Evolutionary conservation across 1,140 invertebrate genomes (phyloP).

Genomic region (Drosophila tropicalis): DNA sequence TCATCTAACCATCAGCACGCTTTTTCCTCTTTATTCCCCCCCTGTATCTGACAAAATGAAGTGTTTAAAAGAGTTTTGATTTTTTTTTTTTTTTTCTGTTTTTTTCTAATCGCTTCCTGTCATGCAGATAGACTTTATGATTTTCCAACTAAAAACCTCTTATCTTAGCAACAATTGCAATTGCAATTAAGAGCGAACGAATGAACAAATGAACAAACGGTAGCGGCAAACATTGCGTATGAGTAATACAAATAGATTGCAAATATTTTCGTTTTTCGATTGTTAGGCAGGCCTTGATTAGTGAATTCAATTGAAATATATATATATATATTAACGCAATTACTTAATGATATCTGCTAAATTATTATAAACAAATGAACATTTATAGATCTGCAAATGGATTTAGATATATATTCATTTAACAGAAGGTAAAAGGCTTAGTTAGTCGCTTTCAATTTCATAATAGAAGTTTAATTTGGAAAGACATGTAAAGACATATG

Average conservation of each 20-base stretch:
- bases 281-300: slow-evolving; percentile 2
- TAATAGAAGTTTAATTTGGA: too few relatives aligned
- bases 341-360: too few relatives aligned
- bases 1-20: background rate
- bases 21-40: too few relatives aligned
- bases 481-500: too few relatives aligned
- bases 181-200: slow-evolving; percentile 2
- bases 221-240: slow-evolving; percentile 2
- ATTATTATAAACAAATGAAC: too few relatives aligned
- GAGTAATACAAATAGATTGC: slow-evolving; percentile 8
- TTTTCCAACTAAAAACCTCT: slow-evolving; percentile 9
- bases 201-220: background rate
- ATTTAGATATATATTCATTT: too few relatives aligned
- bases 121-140: slow-evolving; percentile 8
- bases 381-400: too few relatives aligned
- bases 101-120: slow-evolving; percentile 5
- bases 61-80: slow-evolving; percentile 12
- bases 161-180: slow-evolving; percentile 7
- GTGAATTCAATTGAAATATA: background rate
- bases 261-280: slow-evolving; percentile 2
- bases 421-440: too few relatives aligned
- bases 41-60: slow-evolving; percentile 4
- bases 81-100: background rate
- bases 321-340: too few relatives aligned
- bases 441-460: too few relatives aligned